Base-by-base conservation (phyloP, 2,888 invertebrate species). In the Eilema depressum region DNA sequence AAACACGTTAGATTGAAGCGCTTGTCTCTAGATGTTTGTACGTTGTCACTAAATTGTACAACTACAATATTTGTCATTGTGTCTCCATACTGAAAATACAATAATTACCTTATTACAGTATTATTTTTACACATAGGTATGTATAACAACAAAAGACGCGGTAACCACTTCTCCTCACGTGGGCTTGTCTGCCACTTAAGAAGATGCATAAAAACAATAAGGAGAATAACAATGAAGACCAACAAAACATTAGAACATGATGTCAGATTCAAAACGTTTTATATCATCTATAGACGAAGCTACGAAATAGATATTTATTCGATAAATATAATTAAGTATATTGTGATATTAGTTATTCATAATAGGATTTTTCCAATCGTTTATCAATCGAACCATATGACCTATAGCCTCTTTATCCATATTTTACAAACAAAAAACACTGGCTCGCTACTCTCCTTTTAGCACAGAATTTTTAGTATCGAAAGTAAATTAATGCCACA, bases 21-120 rank as follows among this genome's bases (percentile, higher is more conserved):
- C 86, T 98, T 98, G 91, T 99, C 98, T 75, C 97, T 96, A 26
- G 98, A 97, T 0, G 98, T 98, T 94, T 98, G 98, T 1, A 99
- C 98, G 86, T 97, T 98, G 91, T 99, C 98, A 81, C 98, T 98
- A 95, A 98, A 98, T 89, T 99, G 98, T 0, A 99, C 98, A 26
- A 98, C 98, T 8, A 98, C 98, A 78, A 99, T 98, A 87, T 98
- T 99, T 73, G 98, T 98, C 97, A 98, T 97, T 7, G 98, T 98
- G 86, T 99, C 98, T 7, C 98, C 98, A 85, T 98, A 98, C 98
- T 98, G 91, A 65, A 72, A 72, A 26, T 14, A 53, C 2, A 61
- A 57, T 26, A 33, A 53, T 25, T 12, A 17, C n/a, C 53, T 47
- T 20, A 53, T 62, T 62, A 47, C 28, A 47, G 30, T 53, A 59